phyloP scores from a whole-genome alignment of 2,797 vertebrate genomes.

The Eospalax fontanierii region DNA sequence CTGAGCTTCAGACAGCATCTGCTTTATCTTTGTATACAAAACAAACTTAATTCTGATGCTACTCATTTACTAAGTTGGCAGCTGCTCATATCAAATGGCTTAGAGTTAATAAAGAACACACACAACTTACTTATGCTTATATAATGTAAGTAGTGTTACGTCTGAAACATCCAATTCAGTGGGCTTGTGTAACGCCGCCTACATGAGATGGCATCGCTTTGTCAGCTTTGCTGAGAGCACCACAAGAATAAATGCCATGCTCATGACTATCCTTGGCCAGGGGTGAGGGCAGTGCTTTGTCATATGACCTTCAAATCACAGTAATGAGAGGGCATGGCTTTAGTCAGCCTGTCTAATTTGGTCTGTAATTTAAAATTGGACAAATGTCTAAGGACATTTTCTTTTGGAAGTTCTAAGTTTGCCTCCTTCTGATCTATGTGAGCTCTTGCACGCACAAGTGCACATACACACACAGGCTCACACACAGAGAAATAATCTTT shows the following conservation, averaged over 20 bases:
- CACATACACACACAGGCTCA: too few relatives aligned
- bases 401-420: slow-evolving; percentile 76
- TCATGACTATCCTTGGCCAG: slow-evolving; percentile 55
- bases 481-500: too few relatives aligned
- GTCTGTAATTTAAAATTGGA: slow-evolving; percentile 80
- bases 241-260: neutral
- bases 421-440: neutral
- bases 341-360: slow-evolving; percentile 83
- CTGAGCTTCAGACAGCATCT: neutral
- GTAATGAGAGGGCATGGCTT: slow-evolving; percentile 84
- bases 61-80: neutral
- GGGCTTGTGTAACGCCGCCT: neutral
- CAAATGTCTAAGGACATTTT: slow-evolving; percentile 71
- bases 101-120: slow-evolving; percentile 28
- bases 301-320: slow-evolving; percentile 84
- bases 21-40: slow-evolving; percentile 11
- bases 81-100: neutral
- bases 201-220: neutral
- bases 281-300: slow-evolving; percentile 72
- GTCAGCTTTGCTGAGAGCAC: neutral
- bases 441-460: too few relatives aligned
- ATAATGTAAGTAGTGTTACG: neutral
- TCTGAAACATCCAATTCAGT: neutral
- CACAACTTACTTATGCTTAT: neutral
- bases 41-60: slow-evolving; percentile 13